Evolutionary conservation across 2,888 invertebrate genomes (phyloP), one percentile per base, ranked within the genome.

Genomic region (Epistrophella euchroma): DNA sequence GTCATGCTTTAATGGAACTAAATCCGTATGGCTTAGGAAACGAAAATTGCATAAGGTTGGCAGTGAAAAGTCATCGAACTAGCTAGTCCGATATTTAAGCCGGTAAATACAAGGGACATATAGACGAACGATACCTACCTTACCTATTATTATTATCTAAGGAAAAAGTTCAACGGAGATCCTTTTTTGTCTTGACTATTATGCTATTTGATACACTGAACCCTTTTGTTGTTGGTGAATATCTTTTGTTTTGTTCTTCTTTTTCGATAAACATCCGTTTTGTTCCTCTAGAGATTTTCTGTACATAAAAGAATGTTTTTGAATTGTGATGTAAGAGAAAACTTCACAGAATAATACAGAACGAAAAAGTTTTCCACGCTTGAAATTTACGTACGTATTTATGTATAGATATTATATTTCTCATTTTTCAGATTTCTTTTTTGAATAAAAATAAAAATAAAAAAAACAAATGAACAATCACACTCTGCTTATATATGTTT

Each of bases 31-130:
- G 50, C 66, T 70, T 77, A 64, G 77, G 62, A 60, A 17, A 52
- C 72, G 60, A 66, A 47, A 62, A 58, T 11, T 71, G 40, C 47
- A 40, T 43, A 25, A 55, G 71, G 62, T 71, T 60, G 70, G 52
- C 50, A 50, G 66, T 66, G 58, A 52, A 40, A 66, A 66, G 77
- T 73, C 82, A 77, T 68, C 66, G 82, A 82, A 77, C 72, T 77
- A 35, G 37, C 60, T 77, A 35, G 37, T 25, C 55, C 62, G 62
- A 70, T 64, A 75, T 81, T 64, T 62, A 28, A 75, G 45, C 22
- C 45, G 45, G 45, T 35, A 64, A 58, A 66, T n/a, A 64, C 45
- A 45, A 50, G 70, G 47, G 19, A n/a, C 22, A 22, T 22, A 52
- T 56, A 79, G 19, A 4, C 15, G 40, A 40, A 22, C 15, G 37